phyloP scores from a whole-genome alignment of 2,113 vertebrate species.

The Gavia stellata region DNA sequence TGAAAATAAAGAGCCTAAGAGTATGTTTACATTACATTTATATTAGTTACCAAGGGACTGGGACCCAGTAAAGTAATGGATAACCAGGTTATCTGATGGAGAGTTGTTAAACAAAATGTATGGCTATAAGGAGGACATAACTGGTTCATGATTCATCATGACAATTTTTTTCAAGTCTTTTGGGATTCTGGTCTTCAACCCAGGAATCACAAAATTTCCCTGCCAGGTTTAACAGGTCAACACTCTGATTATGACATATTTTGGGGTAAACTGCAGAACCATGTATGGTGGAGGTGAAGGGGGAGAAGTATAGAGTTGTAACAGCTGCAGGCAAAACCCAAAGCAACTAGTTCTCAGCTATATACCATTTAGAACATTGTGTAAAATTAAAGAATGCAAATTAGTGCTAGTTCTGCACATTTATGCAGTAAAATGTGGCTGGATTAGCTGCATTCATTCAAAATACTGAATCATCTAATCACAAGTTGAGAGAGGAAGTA shows the following conservation, averaged over 20 bases:
- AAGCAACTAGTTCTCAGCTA: not conserved
- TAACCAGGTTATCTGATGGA: not conserved
- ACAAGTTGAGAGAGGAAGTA: not conserved
- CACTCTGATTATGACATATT: not conserved
- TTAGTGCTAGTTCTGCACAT: not conserved
- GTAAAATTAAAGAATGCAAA: not conserved
- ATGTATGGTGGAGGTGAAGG: not conserved
- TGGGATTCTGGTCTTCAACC: not conserved
- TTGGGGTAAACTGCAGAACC: not conserved
- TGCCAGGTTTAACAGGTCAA: not conserved
- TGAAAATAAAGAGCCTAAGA: not conserved
- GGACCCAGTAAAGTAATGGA: not conserved
- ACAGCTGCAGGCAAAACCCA: not conserved
- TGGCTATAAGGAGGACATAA: not conserved
- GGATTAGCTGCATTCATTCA: not conserved
- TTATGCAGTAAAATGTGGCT: not conserved
- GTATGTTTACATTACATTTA: not conserved
- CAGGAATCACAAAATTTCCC: not conserved
- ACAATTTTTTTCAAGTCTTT: not conserved
- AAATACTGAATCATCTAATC: constrained; percentile 43
- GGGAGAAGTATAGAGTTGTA: not conserved
- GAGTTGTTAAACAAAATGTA: not conserved
- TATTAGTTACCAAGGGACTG: not conserved
- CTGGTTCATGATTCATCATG: not conserved
- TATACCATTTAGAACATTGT: not conserved